Percentiles rank a stretch among this genome's conserved stretches.
Conservation (phyloP, 2,888 invertebrate genomes). For the Caenorhabditis sp. region DNA sequence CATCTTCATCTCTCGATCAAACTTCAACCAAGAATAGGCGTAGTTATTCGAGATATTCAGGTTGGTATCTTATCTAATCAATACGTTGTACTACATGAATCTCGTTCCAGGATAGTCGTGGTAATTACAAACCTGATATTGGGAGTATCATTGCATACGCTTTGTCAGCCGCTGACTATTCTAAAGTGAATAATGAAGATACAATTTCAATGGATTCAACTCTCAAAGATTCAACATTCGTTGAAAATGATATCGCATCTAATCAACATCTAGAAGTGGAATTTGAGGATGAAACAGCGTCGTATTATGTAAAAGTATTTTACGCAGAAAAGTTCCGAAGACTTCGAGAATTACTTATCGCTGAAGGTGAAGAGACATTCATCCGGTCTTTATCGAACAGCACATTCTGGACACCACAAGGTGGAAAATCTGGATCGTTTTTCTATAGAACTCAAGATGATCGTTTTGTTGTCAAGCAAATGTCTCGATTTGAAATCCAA, state of each 20-base stretch:
- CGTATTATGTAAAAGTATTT: conserved; percentile 82
- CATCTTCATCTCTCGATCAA: conserved; percentile 55
- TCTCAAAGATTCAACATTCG: conserved; percentile 15
- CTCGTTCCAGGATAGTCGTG: conserved; percentile 29
- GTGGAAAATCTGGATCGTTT: conserved; percentile 95
- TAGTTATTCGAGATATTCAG: conserved; percentile 62
- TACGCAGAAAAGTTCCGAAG: conserved; percentile 90
- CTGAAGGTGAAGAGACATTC: conserved; percentile 76
- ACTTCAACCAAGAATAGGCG: conserved; percentile 48
- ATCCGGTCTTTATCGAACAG: conserved; percentile 87
- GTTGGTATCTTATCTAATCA: conserved; percentile 5
- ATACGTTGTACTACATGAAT: background rate
- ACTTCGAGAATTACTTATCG: conserved; percentile 78
- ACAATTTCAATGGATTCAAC: conserved; percentile 28
- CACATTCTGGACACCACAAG: conserved; percentile 87
- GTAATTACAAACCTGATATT: conserved; percentile 64
- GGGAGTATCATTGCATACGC: conserved; percentile 82
- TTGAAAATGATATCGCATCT: conserved; percentile 20
- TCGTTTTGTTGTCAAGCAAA: conserved; percentile 68
- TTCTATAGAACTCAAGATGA: conserved; percentile 84
- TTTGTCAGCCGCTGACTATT: conserved; percentile 80
- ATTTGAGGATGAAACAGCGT: conserved; percentile 78
- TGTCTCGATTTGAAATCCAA: conserved; percentile 86
- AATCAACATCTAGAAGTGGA: conserved; percentile 73
- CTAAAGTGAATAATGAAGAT: conserved; percentile 26